Percentiles rank a stretch among this genome's conserved stretches.
phyloP scores from a whole-genome alignment of 2,888 invertebrate genomes.

The Iphiclides podalirius region DNA sequence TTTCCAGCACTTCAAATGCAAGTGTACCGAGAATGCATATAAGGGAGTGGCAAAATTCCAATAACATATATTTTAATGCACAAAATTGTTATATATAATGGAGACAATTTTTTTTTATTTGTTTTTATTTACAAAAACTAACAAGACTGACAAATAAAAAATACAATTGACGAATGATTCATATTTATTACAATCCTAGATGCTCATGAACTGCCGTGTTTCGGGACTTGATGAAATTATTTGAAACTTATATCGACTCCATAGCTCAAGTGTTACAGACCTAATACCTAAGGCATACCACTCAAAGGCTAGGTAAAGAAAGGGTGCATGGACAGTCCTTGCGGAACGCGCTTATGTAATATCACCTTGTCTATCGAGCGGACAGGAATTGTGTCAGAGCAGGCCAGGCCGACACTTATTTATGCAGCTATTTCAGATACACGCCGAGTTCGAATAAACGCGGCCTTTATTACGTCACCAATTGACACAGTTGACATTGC shows the following conservation, averaged over 20 bases:
- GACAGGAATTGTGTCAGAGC: constrained; percentile 15
- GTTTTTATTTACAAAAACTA: too few species aligned
- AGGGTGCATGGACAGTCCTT: background rate
- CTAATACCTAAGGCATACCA: too few species aligned
- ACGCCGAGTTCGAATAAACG: background rate
- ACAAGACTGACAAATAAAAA: too few species aligned
- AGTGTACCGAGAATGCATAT: background rate
- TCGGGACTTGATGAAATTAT: too few species aligned
- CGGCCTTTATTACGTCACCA: constrained; percentile 15
- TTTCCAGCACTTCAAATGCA: background rate
- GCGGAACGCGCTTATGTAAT: constrained; percentile 1
- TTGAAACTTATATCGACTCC: too few species aligned
- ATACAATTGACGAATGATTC: too few species aligned
- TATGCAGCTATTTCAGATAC: constrained; percentile 17
- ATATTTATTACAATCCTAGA: too few species aligned
- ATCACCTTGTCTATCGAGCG: constrained; percentile 17
- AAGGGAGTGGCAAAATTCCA: constrained; percentile 10
- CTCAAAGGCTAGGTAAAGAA: background rate
- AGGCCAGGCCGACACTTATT: constrained; percentile 12
- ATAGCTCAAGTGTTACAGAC: too few species aligned
- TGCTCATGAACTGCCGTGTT: too few species aligned
- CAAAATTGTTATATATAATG: background rate
- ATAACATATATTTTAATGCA: constrained; percentile 1
- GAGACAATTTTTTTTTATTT: too few species aligned
- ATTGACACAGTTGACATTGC: background rate